Evolutionary conservation across 1,140 invertebrate species (phyloP).

Genomic region (Trissolcus basalis): DNA sequence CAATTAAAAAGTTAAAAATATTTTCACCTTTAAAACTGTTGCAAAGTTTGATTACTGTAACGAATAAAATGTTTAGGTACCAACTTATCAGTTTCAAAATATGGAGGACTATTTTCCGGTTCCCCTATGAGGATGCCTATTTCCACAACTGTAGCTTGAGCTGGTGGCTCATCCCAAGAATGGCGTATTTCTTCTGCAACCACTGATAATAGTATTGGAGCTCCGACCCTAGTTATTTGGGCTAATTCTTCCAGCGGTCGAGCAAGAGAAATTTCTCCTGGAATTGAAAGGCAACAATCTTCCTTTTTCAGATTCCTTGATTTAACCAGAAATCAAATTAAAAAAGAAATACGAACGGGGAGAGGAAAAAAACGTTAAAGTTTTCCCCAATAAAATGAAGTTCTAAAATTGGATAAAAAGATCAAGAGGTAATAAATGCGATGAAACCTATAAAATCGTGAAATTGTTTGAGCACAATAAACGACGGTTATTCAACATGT

Average conservation of each 20-base stretch:
- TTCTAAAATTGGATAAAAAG: too few relatives aligned
- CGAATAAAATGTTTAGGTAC: conserved; percentile 55
- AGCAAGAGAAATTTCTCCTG: conserved; percentile 85
- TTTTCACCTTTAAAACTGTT: too few relatives aligned
- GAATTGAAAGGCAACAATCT: conserved; percentile 37
- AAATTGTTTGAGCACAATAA: conserved; percentile 6
- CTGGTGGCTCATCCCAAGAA: conserved; percentile 82
- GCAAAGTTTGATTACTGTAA: too few relatives aligned
- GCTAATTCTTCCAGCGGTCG: conserved; percentile 85
- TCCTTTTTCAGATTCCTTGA: background rate
- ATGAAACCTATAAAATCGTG: background rate
- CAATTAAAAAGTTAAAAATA: too few relatives aligned
- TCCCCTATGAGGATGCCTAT: conserved; percentile 87
- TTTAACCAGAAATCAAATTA: background rate
- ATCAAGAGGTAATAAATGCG: too few relatives aligned
- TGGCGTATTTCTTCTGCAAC: conserved; percentile 88
- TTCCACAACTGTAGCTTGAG: conserved; percentile 85
- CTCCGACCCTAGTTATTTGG: conserved; percentile 84
- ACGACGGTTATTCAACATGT: conserved; percentile 31
- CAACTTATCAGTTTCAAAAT: conserved; percentile 86
- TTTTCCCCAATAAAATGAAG: background rate
- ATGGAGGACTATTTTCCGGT: conserved; percentile 83
- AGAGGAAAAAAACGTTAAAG: background rate
- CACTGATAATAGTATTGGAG: conserved; percentile 87
- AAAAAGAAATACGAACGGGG: background rate